Conservation (phyloP, 2,888 invertebrate species). For the Xestobium rufovillosum region DNA sequence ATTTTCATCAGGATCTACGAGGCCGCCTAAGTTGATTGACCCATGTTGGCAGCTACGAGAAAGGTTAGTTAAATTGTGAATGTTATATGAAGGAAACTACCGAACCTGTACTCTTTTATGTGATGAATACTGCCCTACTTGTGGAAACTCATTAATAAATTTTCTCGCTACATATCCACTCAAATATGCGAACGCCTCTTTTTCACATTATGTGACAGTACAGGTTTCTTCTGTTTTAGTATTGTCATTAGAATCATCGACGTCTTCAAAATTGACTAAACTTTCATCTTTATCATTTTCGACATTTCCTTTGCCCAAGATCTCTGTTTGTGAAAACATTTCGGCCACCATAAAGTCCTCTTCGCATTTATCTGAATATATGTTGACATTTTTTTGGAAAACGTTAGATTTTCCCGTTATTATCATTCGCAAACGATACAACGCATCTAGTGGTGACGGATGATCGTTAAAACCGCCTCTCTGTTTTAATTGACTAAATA, state of each 20-base stretch:
- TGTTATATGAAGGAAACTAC: too few species aligned
- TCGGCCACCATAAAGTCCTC: constrained; percentile 10
- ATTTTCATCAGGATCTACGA: too few species aligned
- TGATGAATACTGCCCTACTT: too few species aligned
- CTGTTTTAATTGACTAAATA: constrained; percentile 20
- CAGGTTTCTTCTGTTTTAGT: not conserved
- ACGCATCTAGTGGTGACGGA: constrained; percentile 22
- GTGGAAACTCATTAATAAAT: not conserved
- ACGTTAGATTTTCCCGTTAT: constrained; percentile 21
- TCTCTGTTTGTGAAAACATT: constrained; percentile 8
- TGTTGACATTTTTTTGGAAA: constrained; percentile 9
- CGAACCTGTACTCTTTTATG: too few species aligned
- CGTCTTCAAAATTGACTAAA: too few species aligned
- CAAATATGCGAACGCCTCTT: not conserved
- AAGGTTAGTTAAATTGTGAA: too few species aligned
- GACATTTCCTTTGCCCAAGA: constrained; percentile 2
- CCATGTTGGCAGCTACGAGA: too few species aligned
- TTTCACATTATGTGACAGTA: not conserved
- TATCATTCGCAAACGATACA: constrained; percentile 22
- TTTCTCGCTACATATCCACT: not conserved
- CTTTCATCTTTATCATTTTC: constrained; percentile 5
- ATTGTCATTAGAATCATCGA: not conserved
- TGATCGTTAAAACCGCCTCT: constrained; percentile 24
- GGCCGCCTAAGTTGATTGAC: too few species aligned
- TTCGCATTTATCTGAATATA: constrained; percentile 7